phyloP scores from a whole-genome alignment of 2,888 invertebrate genomes.

The Cetonia aurata region DNA sequence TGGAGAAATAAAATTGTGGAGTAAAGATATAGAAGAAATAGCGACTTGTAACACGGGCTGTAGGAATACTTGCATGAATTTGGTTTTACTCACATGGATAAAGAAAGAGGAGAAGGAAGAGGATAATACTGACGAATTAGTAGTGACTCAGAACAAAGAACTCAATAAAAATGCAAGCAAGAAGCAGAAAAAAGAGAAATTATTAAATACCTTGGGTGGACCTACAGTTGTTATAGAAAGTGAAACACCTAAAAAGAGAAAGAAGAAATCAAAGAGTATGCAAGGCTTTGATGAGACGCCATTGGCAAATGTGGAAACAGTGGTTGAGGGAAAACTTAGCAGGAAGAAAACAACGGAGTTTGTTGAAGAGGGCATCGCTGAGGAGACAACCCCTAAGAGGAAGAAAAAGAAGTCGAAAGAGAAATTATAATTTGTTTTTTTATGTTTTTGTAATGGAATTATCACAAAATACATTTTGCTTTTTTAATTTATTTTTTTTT shows the following conservation, averaged over 20 bases:
- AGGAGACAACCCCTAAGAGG: not conserved
- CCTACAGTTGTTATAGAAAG: conserved; percentile 4
- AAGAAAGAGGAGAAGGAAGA: conserved; percentile 32
- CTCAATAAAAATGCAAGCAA: not conserved
- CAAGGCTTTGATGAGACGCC: not conserved
- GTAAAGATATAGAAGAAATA: conserved; percentile 30
- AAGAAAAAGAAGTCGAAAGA: conserved; percentile 23
- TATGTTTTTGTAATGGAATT: not conserved
- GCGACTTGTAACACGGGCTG: conserved; percentile 48
- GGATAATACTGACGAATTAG: conserved; percentile 3
- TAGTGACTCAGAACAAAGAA: not conserved
- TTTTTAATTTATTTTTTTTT: not conserved
- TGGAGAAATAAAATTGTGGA: conserved; percentile 52
- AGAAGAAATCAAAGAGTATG: conserved; percentile 17
- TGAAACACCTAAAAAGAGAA: conserved; percentile 10
- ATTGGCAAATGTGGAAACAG: not conserved
- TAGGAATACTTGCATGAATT: conserved; percentile 49
- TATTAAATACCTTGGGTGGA: not conserved
- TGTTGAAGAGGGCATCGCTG: not conserved
- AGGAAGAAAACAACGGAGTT: not conserved
- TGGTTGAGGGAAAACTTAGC: not conserved
- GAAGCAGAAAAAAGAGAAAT: conserved; percentile 3
- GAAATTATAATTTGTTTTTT: not conserved
- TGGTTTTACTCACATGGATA: conserved; percentile 28
- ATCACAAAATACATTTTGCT: not conserved